Conservation (phyloP, 2,113 vertebrate species). For the Erythrocebus patas region DNA sequence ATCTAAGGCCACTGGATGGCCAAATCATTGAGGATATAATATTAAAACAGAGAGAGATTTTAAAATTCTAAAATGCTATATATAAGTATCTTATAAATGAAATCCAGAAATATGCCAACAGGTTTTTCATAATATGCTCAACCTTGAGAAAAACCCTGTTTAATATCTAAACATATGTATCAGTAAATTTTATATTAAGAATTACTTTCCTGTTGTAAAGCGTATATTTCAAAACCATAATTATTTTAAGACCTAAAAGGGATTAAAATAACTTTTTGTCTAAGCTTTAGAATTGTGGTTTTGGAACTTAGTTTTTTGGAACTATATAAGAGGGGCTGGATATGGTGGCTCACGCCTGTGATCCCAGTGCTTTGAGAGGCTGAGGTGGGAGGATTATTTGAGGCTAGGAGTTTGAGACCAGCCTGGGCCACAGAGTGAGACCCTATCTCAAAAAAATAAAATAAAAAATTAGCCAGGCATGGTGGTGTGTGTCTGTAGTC, state of each 20-base stretch:
- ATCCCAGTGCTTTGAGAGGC: no score
- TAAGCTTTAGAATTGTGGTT: background rate
- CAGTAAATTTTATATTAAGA: background rate
- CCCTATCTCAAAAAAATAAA: no score
- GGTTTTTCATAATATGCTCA: background rate
- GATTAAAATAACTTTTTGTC: background rate
- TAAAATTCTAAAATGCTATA: background rate
- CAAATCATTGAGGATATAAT: background rate
- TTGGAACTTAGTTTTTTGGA: background rate
- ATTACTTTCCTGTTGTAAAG: background rate
- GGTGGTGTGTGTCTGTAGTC: no score
- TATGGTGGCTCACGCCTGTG: no score
- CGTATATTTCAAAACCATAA: background rate
- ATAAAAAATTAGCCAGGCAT: no score
- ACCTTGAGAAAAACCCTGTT: background rate
- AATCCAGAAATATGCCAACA: background rate
- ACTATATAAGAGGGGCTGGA: background rate
- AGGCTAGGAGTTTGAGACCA: no score
- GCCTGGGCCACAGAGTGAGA: no score
- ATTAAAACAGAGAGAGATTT: background rate
- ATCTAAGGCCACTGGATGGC: background rate
- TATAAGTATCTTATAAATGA: background rate
- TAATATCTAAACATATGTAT: background rate
- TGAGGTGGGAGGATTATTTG: no score
- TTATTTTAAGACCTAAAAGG: background rate